Percentiles rank a stretch among this genome's conserved stretches.
These are phyloP conservation scores for Idaea dimidiata DNA, from an alignment of 2,888 invertebrate genomes.

Conservation along the genomic window DNA sequence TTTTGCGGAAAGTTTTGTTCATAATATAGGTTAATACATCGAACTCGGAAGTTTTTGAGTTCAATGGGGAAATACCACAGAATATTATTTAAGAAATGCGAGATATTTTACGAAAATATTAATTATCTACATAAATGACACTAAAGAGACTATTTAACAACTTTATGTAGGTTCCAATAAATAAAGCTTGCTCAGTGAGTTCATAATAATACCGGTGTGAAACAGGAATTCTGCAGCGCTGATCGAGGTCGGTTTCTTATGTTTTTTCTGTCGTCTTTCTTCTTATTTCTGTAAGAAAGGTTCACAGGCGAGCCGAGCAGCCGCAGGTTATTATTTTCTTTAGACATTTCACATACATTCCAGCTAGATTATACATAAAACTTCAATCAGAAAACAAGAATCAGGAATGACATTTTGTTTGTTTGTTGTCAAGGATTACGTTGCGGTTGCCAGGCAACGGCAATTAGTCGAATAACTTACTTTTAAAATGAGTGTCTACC, in stretches of 20 bases:
- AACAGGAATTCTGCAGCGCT: conserved; percentile 63
- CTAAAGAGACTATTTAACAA: neutral
- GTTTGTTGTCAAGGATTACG: conserved; percentile 44
- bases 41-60: too few species aligned
- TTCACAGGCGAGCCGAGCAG: conserved; percentile 73
- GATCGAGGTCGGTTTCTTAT: conserved; percentile 65
- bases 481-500: too few species aligned
- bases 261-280: conserved; percentile 66
- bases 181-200: neutral
- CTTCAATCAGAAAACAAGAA: conserved; percentile 4
- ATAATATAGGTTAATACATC: too few species aligned
- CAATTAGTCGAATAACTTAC: neutral
- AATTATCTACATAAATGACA: too few species aligned
- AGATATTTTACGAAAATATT: too few species aligned
- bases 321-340: conserved; percentile 67
- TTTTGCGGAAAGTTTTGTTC: too few species aligned
- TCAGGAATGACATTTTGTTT: conserved; percentile 19
- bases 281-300: conserved; percentile 65
- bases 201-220: conserved; percentile 52
- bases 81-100: too few species aligned
- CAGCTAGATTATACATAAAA: conserved; percentile 25
- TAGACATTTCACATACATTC: conserved; percentile 67
- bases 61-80: too few species aligned
- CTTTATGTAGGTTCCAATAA: neutral
- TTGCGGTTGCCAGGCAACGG: conserved; percentile 58